Conservation (phyloP, 2,113 vertebrate species). For the Piprites chloris region DNA sequence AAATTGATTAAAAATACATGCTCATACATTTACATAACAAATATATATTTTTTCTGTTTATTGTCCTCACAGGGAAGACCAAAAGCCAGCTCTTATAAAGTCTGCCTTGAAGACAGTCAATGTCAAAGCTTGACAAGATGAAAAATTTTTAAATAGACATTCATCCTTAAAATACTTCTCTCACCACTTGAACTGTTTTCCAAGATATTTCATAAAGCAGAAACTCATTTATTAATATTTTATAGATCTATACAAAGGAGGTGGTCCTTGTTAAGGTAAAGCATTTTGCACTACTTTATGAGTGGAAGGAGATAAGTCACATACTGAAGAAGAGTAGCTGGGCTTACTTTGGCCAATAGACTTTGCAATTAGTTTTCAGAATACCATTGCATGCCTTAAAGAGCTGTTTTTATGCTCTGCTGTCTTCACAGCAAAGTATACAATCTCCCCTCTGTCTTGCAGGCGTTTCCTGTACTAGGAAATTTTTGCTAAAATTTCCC, state of each 20-base stretch:
- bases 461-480: constrained; percentile 55
- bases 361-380: constrained; percentile 41
- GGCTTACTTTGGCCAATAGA: constrained; percentile 11
- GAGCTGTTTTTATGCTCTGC: constrained; percentile 55
- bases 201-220: neutral
- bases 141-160: neutral
- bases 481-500: constrained; percentile 46
- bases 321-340: constrained; percentile 23
- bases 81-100: neutral
- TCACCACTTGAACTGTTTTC: neutral
- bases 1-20: neutral
- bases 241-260: neutral
- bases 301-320: constrained; percentile 17
- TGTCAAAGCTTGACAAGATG: neutral
- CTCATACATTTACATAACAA: neutral
- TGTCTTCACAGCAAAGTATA: constrained; percentile 47
- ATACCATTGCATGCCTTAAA: constrained; percentile 37
- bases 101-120: neutral
- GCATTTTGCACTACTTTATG: neutral
- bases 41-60: neutral
- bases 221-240: neutral
- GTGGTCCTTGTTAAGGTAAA: neutral
- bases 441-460: constrained; percentile 50
- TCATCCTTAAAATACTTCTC: neutral
- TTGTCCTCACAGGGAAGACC: neutral